These are phyloP conservation scores for Artemia franciscana DNA, from an alignment of 1,140 invertebrate species.

Conservation along the genomic window DNA sequence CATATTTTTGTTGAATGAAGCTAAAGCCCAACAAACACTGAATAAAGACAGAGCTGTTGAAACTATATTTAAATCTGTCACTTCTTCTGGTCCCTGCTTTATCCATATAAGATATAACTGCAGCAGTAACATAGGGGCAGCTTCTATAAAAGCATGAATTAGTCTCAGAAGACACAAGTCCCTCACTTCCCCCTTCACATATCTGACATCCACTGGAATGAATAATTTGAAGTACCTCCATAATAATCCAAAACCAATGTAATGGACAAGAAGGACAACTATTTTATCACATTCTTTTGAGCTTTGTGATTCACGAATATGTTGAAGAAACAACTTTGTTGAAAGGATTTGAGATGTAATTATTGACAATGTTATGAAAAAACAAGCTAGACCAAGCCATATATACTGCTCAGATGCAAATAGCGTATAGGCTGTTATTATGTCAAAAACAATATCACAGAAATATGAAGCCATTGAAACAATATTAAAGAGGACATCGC, in stretches of 20 bases:
- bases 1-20: constrained; percentile 72
- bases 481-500: constrained; percentile 72
- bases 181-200: constrained; percentile 57
- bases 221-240: constrained; percentile 73
- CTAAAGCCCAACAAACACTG: constrained; percentile 67
- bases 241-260: constrained; percentile 52
- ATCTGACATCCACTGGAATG: constrained; percentile 53
- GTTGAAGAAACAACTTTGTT: constrained; percentile 24
- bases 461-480: constrained; percentile 73
- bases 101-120: constrained; percentile 43
- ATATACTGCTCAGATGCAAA: constrained; percentile 33
- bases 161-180: constrained; percentile 52
- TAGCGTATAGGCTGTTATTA: constrained; percentile 56
- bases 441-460: constrained; percentile 69
- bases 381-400: constrained; percentile 35
- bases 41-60: constrained; percentile 54
- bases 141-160: constrained; percentile 63
- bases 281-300: constrained; percentile 13
- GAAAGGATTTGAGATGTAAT: constrained; percentile 41
- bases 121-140: constrained; percentile 59
- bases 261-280: constrained; percentile 32
- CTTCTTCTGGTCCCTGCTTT: constrained; percentile 24
- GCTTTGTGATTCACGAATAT: constrained; percentile 19
- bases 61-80: constrained; percentile 52
- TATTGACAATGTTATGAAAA: constrained; percentile 39